These are phyloP conservation scores for Poecilia velifera DNA, from an alignment of 2,797 vertebrate genomes.

Conservation along the genomic window DNA sequence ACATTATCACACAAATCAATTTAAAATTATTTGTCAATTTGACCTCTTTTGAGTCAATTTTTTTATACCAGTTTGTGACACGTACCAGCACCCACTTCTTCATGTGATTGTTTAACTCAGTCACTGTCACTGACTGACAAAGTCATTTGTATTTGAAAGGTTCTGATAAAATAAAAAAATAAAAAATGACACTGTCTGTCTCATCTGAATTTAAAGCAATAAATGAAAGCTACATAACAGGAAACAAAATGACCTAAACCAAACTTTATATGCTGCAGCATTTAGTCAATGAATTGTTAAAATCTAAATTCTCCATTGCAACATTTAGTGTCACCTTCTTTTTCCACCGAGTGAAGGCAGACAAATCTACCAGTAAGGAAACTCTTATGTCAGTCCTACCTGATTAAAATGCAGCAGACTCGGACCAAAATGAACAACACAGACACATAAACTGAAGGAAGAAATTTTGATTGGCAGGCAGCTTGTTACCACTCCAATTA, in stretches of 20 bases:
- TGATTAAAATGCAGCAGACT: conserved; percentile 44
- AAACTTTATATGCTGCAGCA: not conserved
- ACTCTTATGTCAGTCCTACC: conserved; percentile 6
- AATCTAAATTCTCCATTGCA: not conserved
- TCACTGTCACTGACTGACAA: not conserved
- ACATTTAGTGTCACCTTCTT: conserved; percentile 4
- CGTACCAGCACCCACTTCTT: not conserved
- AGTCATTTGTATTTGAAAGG: not conserved
- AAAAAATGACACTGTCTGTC: not conserved
- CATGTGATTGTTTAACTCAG: not conserved
- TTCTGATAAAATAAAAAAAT: not conserved
- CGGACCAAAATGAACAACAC: conserved; percentile 27
- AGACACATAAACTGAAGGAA: conserved; percentile 11
- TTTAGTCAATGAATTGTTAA: not conserved
- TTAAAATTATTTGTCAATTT: not conserved
- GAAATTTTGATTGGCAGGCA: conserved; percentile 54
- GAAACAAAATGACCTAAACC: not conserved
- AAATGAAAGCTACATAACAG: not conserved
- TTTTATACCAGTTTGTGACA: not conserved
- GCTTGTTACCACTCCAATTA: conserved; percentile 60
- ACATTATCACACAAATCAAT: not conserved
- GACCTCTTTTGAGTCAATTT: not conserved
- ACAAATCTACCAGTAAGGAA: conserved; percentile 18
- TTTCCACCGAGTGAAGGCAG: not conserved
- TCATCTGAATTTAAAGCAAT: not conserved